Evolutionary conservation across 2,113 vertebrate genomes (phyloP), one percentile per base, ranked within the genome.

Genomic region (Callionymus lyra): DNA sequence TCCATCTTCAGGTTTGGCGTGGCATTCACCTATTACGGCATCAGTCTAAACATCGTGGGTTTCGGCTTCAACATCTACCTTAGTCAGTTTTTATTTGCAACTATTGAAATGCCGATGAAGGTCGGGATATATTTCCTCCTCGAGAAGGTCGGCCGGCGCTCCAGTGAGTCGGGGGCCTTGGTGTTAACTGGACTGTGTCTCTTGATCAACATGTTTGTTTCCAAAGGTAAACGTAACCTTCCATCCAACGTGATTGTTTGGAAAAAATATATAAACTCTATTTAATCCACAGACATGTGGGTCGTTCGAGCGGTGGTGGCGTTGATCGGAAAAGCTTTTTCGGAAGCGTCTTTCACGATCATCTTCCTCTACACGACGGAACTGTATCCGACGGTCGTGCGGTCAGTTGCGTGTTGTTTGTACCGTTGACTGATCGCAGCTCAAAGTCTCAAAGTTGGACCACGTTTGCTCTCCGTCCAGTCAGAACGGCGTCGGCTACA

Each of bases 301-400:
- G 16, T 76, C 6, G 39, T 81, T 65, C 81, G 80, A 31, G 88
- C 86, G 0, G 9, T 80, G 31, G 52, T 92, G 16, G 87, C 76
- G 0, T 32, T 88, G 21, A 18, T 85, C 32, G 91, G 87, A 38
- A 94, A 93, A 74, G 80, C 81, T 11, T 72, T 86, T 53, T 89
- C 89, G 6, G 91, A 94, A 71, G 87, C 82, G 31, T 84, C 92
- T 0, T 97, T 94, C 68, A 91, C 87, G 0, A 85, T 86, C 0
- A 53, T 85, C 6, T 86, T 42, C 68, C 65, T 97, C 47, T 92
- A 82, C 66, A 91, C 89, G 1, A 85, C 84, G 0, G 93, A 94
- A 57, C 71, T 94, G 45, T 94, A 84, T 62, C 92, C 92, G 14
- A 94, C 91, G 0, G 82, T 92, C 1, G 57, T 95, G 38, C 85